phyloP scores from a whole-genome alignment of 1,140 invertebrate species.

The Asbolus verrucosus region DNA sequence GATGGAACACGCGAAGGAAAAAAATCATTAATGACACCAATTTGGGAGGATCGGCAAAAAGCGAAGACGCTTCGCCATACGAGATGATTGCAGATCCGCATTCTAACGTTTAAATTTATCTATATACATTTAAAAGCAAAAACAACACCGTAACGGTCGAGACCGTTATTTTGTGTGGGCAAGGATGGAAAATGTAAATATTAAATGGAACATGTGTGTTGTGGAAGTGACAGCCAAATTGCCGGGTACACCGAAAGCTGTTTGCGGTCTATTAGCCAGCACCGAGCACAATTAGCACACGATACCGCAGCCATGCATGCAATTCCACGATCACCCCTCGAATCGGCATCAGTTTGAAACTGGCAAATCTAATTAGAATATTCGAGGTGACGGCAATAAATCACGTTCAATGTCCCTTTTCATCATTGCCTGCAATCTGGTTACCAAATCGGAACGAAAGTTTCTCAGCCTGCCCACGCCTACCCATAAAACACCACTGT shows the following conservation, averaged over 20 bases:
- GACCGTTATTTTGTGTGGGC: not conserved
- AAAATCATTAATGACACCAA: constrained; percentile 16
- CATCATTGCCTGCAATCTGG: not conserved
- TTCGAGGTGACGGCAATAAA: not conserved
- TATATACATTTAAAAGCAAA: not conserved
- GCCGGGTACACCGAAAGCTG: not conserved
- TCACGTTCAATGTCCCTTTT: constrained; percentile 3
- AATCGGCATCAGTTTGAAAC: too few species aligned
- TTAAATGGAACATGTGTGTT: not conserved
- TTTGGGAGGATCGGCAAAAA: constrained; percentile 1
- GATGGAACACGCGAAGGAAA: too few species aligned
- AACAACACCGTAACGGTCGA: not conserved
- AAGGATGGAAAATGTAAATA: not conserved
- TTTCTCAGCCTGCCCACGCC: constrained; percentile 8
- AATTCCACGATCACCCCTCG: too few species aligned
- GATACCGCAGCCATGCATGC: too few species aligned
- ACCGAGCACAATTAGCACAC: too few species aligned
- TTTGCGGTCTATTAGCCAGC: too few species aligned
- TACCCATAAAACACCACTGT: constrained; percentile 2
- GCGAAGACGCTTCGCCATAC: not conserved
- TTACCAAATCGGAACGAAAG: constrained; percentile 13
- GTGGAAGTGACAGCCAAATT: constrained; percentile 3
- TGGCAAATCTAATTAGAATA: not conserved
- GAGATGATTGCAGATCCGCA: too few species aligned
- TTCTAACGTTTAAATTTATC: not conserved